These are phyloP conservation scores for Hipparchia sbordonii DNA, from an alignment of 2,888 invertebrate species.

Conservation along the genomic window DNA sequence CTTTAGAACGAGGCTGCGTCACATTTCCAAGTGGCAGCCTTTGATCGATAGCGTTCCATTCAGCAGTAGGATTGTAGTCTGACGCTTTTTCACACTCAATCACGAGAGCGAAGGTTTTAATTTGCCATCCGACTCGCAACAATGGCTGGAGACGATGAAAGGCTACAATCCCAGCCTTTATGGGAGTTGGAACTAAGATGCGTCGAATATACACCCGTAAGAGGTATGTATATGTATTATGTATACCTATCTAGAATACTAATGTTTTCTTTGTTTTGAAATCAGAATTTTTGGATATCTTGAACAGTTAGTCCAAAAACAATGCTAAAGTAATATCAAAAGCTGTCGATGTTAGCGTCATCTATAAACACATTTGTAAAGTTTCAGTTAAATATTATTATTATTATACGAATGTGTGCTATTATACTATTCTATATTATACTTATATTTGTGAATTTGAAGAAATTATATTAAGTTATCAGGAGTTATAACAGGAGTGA, in stretches of 20 bases:
- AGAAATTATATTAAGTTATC: too few relatives aligned
- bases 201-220: neutral
- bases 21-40: slow-evolving; percentile 38
- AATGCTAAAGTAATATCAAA: too few relatives aligned
- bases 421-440: too few relatives aligned
- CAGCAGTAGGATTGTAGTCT: slow-evolving; percentile 64
- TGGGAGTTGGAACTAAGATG: slow-evolving; percentile 25
- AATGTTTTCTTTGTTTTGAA: neutral
- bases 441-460: too few relatives aligned
- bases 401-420: too few relatives aligned
- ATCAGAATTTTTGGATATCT: neutral
- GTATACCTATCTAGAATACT: neutral
- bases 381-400: too few relatives aligned
- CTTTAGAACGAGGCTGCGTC: slow-evolving; percentile 5
- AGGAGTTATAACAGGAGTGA: too few relatives aligned
- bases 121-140: slow-evolving; percentile 75
- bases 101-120: slow-evolving; percentile 67
- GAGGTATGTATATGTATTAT: neutral
- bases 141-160: slow-evolving; percentile 46
- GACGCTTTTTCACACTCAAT: slow-evolving; percentile 78
- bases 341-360: too few relatives aligned
- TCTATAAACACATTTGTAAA: too few relatives aligned
- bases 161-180: slow-evolving; percentile 41
- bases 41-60: slow-evolving; percentile 54
- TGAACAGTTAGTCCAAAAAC: too few relatives aligned